Percentiles rank a stretch among this genome's conserved stretches.
phyloP scores from a whole-genome alignment of 2,113 vertebrate genomes.

The Suncus etruscus region DNA sequence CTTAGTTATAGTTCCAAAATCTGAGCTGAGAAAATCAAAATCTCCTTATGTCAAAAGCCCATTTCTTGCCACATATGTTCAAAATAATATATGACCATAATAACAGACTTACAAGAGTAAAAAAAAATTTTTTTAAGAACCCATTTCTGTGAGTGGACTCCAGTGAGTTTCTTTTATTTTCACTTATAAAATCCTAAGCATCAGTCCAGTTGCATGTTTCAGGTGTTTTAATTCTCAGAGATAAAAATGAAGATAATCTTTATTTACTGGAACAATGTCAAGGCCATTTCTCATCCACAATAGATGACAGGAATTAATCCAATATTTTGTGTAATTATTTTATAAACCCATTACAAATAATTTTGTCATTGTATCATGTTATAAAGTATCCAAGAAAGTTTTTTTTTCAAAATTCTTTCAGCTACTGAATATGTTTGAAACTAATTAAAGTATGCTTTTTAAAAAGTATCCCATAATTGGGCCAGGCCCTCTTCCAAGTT shows the following conservation, averaged over 20 bases:
- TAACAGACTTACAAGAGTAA: neutral
- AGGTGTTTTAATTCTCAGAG: constrained; percentile 32
- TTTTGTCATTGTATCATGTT: constrained; percentile 41
- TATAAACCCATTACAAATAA: constrained; percentile 64
- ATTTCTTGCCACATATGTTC: neutral
- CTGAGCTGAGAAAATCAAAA: neutral
- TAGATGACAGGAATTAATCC: constrained; percentile 47
- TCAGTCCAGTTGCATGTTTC: neutral
- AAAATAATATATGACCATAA: neutral
- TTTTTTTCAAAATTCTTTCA: constrained; percentile 69
- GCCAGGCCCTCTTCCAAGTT: constrained; percentile 71
- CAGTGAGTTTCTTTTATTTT: neutral
- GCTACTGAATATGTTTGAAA: constrained; percentile 67
- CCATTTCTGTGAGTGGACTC: neutral
- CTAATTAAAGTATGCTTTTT: constrained; percentile 70
- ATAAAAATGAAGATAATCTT: neutral
- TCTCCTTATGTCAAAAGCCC: neutral
- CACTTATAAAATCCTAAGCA: constrained; percentile 30
- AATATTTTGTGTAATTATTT: constrained; percentile 46
- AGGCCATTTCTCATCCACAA: neutral
- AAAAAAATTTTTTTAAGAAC: neutral
- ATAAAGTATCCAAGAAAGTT: constrained; percentile 59
- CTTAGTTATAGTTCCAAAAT: neutral
- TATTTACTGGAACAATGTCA: constrained; percentile 23
- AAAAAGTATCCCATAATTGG: constrained; percentile 73